Evolutionary conservation across 2,888 invertebrate species (phyloP).

Genomic region (Temnothorax rugatulus): DNA sequence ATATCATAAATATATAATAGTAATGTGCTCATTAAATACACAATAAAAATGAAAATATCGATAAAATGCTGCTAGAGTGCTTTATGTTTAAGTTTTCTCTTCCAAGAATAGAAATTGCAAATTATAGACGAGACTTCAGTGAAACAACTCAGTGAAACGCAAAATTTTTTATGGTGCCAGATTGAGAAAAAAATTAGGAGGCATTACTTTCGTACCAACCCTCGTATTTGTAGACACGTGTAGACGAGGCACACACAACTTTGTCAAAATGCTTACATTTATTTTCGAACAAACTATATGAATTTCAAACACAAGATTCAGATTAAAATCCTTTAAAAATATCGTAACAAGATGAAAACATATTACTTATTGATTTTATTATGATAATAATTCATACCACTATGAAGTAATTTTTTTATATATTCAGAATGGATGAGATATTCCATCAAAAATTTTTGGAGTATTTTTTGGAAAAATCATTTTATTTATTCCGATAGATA

Average conservation of each 20-base stretch:
- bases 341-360: conserved; percentile 32
- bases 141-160: too few relatives aligned
- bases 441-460: neutral
- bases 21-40: neutral
- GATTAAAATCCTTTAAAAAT: neutral
- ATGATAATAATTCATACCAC: neutral
- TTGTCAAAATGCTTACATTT: conserved; percentile 29
- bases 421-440: neutral
- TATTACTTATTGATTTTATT: conserved; percentile 13
- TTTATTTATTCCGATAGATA: neutral
- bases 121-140: neutral
- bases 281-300: conserved; percentile 16
- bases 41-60: neutral
- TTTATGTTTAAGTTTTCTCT: neutral
- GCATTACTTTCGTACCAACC: too few relatives aligned
- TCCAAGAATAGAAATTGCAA: neutral
- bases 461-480: neutral
- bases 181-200: too few relatives aligned
- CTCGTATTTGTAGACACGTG: conserved; percentile 42
- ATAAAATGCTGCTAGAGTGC: neutral
- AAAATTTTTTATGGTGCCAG: too few relatives aligned
- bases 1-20: neutral
- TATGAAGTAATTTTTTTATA: neutral
- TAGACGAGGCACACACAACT: neutral
- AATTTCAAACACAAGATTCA: neutral